A percentile compares a stretch with the other conserved stretches of the same genome.
Conservation (phyloP, 1,140 invertebrate species). For the Calosoma granatense region DNA sequence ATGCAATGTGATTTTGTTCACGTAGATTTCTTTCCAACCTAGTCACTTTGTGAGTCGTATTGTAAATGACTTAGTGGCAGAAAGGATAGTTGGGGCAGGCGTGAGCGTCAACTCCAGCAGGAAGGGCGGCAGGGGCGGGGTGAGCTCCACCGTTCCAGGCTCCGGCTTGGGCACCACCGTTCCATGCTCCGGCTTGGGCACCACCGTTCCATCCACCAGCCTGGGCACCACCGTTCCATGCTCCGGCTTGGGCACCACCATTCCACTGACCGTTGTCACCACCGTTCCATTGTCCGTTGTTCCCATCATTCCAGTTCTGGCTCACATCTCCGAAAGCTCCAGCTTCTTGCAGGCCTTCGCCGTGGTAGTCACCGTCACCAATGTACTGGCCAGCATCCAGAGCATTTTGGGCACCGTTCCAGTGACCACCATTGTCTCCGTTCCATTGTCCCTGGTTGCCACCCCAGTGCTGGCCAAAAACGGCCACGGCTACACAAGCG, state of each 20-base stretch:
- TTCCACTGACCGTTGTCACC: conserved; percentile 8
- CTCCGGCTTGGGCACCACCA: conserved; percentile 10
- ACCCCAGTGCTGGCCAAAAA: conserved; percentile 1
- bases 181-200: conserved; percentile 18
- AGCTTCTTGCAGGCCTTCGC: conserved; percentile 39
- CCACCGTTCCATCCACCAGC: conserved; percentile 13
- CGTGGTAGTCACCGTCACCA: conserved; percentile 35
- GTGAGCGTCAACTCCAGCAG: conserved; percentile 40
- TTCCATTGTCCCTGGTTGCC: not conserved
- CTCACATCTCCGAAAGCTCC: conserved; percentile 31
- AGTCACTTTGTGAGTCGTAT: no score
- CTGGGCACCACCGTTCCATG: conserved; percentile 13
- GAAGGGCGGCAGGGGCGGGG: conserved; percentile 33
- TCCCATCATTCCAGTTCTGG: conserved; percentile 15
- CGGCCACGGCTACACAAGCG: not conserved
- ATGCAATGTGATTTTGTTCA: no score
- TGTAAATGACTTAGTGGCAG: conserved; percentile 34
- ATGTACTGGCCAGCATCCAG: conserved; percentile 30
- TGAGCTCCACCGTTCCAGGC: conserved; percentile 15
- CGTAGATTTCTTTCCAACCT: no score
- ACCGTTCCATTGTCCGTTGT: conserved; percentile 26
- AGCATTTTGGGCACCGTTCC: conserved; percentile 19
- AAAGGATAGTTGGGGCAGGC: conserved; percentile 49
- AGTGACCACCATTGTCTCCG: not conserved
- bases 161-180: conserved; percentile 16